phyloP scores from a whole-genome alignment of 2,888 invertebrate species.

The Campopleginae sp. region DNA sequence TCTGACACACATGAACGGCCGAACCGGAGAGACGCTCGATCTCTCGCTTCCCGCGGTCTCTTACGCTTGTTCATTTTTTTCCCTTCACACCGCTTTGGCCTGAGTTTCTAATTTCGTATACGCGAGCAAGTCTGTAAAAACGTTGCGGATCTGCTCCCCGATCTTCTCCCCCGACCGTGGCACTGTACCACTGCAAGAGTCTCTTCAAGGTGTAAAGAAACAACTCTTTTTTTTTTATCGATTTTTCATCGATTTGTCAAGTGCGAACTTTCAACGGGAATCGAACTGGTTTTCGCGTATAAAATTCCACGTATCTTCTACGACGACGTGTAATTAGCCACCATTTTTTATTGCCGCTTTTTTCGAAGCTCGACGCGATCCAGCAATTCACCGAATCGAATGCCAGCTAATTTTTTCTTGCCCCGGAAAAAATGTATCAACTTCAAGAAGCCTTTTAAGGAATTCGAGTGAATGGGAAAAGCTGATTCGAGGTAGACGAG shows the following conservation, averaged over 20 bases:
- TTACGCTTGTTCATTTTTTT: constrained; percentile 32
- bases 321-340: neutral
- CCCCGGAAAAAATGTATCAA: neutral
- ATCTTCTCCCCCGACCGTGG: constrained; percentile 72
- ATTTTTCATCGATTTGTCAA: constrained; percentile 36
- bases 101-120: constrained; percentile 78
- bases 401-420: neutral
- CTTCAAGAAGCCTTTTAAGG: neutral
- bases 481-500: neutral
- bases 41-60: constrained; percentile 55
- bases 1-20: constrained; percentile 24
- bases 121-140: constrained; percentile 78
- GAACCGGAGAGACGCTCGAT: constrained; percentile 48
- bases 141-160: constrained; percentile 74
- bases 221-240: constrained; percentile 42
- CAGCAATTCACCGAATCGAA: neutral
- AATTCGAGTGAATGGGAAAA: neutral
- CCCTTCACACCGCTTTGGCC: constrained; percentile 33
- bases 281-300: constrained; percentile 27
- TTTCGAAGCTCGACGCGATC: neutral
- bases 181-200: constrained; percentile 8
- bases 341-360: neutral
- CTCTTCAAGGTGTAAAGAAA: constrained; percentile 36
- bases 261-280: constrained; percentile 57
- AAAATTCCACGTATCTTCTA: neutral